Evolutionary conservation across 2,888 invertebrate species (phyloP).

Genomic region (Thecocarcelia acutangulata): DNA sequence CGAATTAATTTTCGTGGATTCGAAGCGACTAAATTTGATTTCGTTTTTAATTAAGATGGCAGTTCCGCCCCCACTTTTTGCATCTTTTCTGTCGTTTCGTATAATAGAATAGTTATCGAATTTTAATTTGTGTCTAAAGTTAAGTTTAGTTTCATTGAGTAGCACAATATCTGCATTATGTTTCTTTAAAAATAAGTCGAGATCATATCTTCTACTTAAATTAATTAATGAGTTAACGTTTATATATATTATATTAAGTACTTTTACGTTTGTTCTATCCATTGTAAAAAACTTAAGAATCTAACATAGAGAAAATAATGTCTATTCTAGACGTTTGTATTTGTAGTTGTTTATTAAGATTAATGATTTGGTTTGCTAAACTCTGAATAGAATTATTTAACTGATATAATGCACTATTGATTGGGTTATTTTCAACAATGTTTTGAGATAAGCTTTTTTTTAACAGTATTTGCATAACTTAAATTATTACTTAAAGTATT

Average conservation of each 20-base stretch:
- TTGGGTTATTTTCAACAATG: background rate
- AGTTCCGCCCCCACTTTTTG: constrained; percentile 1
- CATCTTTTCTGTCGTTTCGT: constrained; percentile 6
- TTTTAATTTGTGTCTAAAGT: background rate
- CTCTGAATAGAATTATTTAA: constrained; percentile 10
- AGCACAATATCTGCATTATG: constrained; percentile 7
- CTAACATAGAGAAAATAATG: constrained; percentile 6
- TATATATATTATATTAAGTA: constrained; percentile 1
- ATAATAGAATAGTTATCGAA: constrained; percentile 1
- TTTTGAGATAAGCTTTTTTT: background rate
- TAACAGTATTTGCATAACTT: constrained; percentile 16
- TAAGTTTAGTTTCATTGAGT: constrained; percentile 16
- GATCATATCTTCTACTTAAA: constrained; percentile 11
- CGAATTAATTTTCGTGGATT: background rate
- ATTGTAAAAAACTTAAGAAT: constrained; percentile 3
- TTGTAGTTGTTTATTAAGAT: constrained; percentile 25
- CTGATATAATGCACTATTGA: constrained; percentile 17
- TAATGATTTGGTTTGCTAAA: constrained; percentile 29
- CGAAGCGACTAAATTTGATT: background rate
- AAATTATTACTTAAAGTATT: constrained; percentile 1
- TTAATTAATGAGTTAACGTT: constrained; percentile 17
- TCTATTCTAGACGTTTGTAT: constrained; percentile 29
- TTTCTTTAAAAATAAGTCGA: background rate
- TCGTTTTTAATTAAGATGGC: constrained; percentile 7
- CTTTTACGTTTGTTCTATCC: constrained; percentile 18